These are phyloP conservation scores for Parazoanthus darwini DNA, from an alignment of 92 coral and sea anemone genomes.

Conservation along the genomic window DNA sequence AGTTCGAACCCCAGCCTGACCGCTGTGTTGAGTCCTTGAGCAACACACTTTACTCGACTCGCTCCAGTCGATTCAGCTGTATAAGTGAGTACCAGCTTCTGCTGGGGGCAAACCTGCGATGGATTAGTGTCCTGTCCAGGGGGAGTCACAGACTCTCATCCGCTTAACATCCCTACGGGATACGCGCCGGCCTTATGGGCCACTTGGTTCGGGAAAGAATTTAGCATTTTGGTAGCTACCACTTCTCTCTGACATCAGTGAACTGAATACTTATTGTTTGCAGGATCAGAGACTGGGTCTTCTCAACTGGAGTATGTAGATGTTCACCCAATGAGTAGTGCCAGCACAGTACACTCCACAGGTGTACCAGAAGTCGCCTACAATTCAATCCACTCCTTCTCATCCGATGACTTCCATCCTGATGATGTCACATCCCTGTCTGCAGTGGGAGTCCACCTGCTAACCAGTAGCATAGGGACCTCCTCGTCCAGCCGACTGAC, in stretches of 20 bases:
- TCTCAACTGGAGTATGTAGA: slow-evolving; percentile 56
- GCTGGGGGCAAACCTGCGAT: too few species aligned
- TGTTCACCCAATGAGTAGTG: slow-evolving; percentile 45
- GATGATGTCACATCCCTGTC: slow-evolving; percentile 85
- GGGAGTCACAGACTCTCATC: too few species aligned
- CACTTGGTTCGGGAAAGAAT: too few species aligned
- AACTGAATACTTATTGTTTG: slow-evolving; percentile 36
- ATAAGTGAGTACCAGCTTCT: too few species aligned
- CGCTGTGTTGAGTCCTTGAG: too few species aligned
- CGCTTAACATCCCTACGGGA: too few species aligned
- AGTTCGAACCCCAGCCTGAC: too few species aligned
- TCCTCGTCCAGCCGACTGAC: slow-evolving; percentile 77
- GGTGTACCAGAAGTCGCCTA: slow-evolving; percentile 81
- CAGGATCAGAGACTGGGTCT: slow-evolving; percentile 47
- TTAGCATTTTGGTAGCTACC: too few species aligned
- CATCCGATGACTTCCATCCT: slow-evolving; percentile 76
- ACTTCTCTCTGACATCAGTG: slow-evolving; percentile 3
- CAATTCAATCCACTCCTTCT: slow-evolving; percentile 81
- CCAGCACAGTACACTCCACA: slow-evolving; percentile 61
- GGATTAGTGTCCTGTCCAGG: too few species aligned
- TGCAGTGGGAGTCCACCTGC: slow-evolving; percentile 77
- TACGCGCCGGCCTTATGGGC: too few species aligned
- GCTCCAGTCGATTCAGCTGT: too few species aligned
- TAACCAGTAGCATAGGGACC: slow-evolving; percentile 67
- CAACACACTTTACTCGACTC: too few species aligned